Base-by-base conservation (phyloP, 2,888 invertebrate species). In the Habrosyne pyritoides region DNA sequence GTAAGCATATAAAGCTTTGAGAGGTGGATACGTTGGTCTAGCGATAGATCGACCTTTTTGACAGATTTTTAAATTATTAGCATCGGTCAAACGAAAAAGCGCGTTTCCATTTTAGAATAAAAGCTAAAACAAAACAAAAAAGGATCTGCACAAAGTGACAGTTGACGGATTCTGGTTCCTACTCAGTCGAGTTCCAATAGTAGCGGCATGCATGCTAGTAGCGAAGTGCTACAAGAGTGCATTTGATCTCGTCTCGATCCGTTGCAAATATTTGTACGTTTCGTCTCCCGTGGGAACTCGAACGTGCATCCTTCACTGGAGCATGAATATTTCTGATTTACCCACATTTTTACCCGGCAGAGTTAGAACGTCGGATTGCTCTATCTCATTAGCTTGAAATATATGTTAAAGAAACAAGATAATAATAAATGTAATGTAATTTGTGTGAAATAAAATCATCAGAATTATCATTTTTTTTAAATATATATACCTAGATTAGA, bases 181-280 rank as follows among this genome's bases (percentile, higher is more conserved):
- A 0, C n/a, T 46, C 12, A n/a, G 10, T 14, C 28, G 53, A 60
- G 58, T 52, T 63, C 6, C 54, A 21, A 30, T 63, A 59, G 63
- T 63, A 64, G 18, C 7, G 18, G 14, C 42, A 0, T 8, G 42
- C 2, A 3, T 42, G 24, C 42, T 42, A 42, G 58, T 54, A 64
- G 67, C 60, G 56, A 68, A 76, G 78, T 73, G 77, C 63, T 69
- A 73, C 73, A 76, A 77, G 78, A 80, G 78, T 79, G 81, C 83
- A 82, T 82, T 80, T 73, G 78, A 84, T 80, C 81, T 71, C 57
- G 61, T 57, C 64, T 67, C 66, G 76, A 79, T 77, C 72, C 74
- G 71, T 66, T 53, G 71, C 75, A 81, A 87, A 87, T 79, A 86
- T 87, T 86, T 84, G 80, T 74, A 58, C 69, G 42, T 42, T 66